These are phyloP conservation scores for Himantopus leucocephalus DNA, from an alignment of 2,113 vertebrate species.

Conservation along the genomic window DNA sequence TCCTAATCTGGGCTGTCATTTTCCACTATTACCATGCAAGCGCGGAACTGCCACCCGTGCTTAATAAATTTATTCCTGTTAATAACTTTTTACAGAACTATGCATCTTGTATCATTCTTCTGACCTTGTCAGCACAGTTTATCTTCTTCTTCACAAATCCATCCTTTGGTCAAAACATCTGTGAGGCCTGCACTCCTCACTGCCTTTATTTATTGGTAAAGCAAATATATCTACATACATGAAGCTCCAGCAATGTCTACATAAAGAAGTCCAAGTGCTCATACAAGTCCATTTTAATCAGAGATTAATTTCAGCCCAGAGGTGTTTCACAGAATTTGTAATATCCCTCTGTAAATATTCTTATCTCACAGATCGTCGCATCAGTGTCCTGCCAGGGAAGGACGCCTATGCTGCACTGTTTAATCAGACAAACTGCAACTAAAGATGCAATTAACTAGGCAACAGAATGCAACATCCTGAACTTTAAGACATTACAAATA, in stretches of 20 bases:
- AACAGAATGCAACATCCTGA: background rate
- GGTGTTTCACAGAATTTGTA: background rate
- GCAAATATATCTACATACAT: background rate
- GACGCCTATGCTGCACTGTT: background rate
- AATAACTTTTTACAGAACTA: background rate
- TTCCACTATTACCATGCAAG: background rate
- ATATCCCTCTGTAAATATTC: background rate
- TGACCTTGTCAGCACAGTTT: background rate
- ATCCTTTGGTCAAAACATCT: background rate
- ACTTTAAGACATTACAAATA: background rate
- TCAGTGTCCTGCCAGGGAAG: background rate
- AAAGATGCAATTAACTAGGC: background rate
- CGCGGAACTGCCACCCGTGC: background rate
- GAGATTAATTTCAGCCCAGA: background rate
- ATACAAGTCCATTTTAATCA: background rate
- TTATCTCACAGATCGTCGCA: background rate
- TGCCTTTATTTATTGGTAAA: background rate
- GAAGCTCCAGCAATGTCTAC: background rate
- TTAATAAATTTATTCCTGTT: background rate
- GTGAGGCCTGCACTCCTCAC: background rate
- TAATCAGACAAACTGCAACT: background rate
- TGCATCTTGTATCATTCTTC: background rate
- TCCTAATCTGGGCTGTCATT: background rate
- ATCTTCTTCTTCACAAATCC: background rate
- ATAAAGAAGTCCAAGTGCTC: background rate